A percentile compares a stretch with the other conserved stretches of the same genome.
phyloP scores from a whole-genome alignment of 2,113 vertebrate genomes.

The Odontesthes bonariensis region DNA sequence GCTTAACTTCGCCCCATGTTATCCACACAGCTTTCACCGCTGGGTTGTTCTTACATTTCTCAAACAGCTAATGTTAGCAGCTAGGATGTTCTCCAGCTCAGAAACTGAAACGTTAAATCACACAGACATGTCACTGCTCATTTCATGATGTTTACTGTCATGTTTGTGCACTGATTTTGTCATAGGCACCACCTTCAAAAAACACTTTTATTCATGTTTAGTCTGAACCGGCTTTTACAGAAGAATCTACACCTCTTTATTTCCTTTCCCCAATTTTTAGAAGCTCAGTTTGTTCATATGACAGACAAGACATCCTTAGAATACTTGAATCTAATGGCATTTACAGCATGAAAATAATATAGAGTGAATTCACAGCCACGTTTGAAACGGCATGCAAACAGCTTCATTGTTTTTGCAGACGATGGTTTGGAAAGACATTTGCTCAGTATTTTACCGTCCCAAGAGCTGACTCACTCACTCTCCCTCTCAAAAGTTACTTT shows the following conservation, averaged over 20 bases:
- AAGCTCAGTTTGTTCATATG: too few relatives aligned
- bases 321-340: slow-evolving; percentile 14
- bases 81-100: background rate
- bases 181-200: too few relatives aligned
- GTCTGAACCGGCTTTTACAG: too few relatives aligned
- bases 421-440: background rate
- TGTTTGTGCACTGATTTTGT: too few relatives aligned
- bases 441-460: too few relatives aligned
- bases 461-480: too few relatives aligned
- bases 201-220: too few relatives aligned
- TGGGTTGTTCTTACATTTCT: background rate
- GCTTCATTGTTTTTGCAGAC: background rate
- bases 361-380: slow-evolving; percentile 32
- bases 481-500: too few relatives aligned
- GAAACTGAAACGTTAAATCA: background rate
- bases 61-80: background rate
- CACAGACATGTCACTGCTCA: background rate
- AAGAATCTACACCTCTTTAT: too few relatives aligned
- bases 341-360: slow-evolving; percentile 52
- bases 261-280: background rate
- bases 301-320: background rate
- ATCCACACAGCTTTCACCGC: background rate
- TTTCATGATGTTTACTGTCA: too few relatives aligned
- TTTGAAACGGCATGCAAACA: background rate
- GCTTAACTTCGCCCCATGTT: too few relatives aligned